Conservation (phyloP, 2,113 vertebrate genomes). For the Australoheros scitulus region DNA sequence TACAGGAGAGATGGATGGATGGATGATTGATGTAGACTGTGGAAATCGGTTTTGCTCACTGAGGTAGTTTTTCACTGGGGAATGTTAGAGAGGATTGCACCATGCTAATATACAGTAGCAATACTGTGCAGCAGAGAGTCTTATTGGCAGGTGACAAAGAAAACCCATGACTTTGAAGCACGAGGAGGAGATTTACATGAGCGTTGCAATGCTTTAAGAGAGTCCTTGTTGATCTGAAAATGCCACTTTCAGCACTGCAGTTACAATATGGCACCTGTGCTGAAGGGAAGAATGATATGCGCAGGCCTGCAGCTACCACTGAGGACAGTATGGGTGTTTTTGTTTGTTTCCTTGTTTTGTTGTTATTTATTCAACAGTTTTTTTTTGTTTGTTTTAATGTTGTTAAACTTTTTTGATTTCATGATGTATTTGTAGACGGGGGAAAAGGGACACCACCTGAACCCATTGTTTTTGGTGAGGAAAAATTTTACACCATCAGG, state of each 20-base stretch:
- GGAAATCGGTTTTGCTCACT: constrained; percentile 37
- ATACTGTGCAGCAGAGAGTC: constrained; percentile 28
- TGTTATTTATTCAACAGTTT: too few species aligned
- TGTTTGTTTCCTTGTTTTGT: background rate
- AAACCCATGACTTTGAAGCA: constrained; percentile 12
- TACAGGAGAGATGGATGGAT: constrained; percentile 37
- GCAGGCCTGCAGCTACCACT: background rate
- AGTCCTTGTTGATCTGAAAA: constrained; percentile 20
- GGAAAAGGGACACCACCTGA: background rate
- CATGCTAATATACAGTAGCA: constrained; percentile 5
- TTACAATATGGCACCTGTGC: background rate
- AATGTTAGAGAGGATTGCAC: constrained; percentile 36
- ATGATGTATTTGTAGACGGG: background rate
- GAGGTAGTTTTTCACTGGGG: constrained; percentile 43
- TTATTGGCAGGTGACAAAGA: constrained; percentile 55
- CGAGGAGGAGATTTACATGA: constrained; percentile 20
- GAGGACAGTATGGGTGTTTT: background rate
- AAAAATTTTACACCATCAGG: background rate
- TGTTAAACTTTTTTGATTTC: background rate
- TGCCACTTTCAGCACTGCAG: constrained; percentile 2
- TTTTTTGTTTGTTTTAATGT: background rate
- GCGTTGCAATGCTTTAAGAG: constrained; percentile 4
- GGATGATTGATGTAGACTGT: constrained; percentile 60
- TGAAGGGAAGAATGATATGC: background rate
- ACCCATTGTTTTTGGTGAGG: background rate